A percentile compares a stretch with the other conserved stretches of the same genome.
These are phyloP conservation scores for Acronicta psi DNA, from an alignment of 2,888 invertebrate genomes.

Conservation along the genomic window DNA sequence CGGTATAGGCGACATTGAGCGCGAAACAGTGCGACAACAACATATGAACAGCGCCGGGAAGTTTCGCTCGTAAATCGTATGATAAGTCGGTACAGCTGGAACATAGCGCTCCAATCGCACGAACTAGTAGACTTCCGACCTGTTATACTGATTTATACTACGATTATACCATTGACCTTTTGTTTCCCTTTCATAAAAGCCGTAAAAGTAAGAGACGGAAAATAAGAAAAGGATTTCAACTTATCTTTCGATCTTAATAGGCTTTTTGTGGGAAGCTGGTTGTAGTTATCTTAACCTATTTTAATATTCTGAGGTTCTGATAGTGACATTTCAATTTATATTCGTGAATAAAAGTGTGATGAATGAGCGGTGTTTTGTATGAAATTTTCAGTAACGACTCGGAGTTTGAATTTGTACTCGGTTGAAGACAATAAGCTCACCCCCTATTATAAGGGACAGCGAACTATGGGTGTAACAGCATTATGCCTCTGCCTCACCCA, in stretches of 20 bases:
- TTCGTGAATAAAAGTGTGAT: no score
- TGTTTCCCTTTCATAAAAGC: slow-evolving; percentile 2
- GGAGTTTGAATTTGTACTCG: no score
- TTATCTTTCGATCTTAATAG: neutral
- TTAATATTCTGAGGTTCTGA: neutral
- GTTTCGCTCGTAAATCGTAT: slow-evolving; percentile 68
- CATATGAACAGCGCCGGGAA: slow-evolving; percentile 62
- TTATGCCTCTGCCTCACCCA: no score
- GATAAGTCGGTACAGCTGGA: slow-evolving; percentile 60
- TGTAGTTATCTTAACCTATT: neutral
- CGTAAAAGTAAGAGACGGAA: neutral
- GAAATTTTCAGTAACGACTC: no score
- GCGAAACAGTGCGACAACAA: no score
- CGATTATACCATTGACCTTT: slow-evolving; percentile 25
- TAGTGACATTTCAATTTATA: no score
- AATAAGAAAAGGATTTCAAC: neutral
- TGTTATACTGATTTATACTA: slow-evolving; percentile 35
- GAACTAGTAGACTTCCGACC: slow-evolving; percentile 25
- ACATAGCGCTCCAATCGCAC: slow-evolving; percentile 21
- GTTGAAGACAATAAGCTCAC: no score
- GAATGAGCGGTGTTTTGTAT: no score
- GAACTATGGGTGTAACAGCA: no score
- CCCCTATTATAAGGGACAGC: no score
- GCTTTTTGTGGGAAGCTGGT: neutral
- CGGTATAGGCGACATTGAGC: no score